These are phyloP conservation scores for Aleiodes alternator DNA, from an alignment of 2,888 invertebrate genomes.

Conservation along the genomic window DNA sequence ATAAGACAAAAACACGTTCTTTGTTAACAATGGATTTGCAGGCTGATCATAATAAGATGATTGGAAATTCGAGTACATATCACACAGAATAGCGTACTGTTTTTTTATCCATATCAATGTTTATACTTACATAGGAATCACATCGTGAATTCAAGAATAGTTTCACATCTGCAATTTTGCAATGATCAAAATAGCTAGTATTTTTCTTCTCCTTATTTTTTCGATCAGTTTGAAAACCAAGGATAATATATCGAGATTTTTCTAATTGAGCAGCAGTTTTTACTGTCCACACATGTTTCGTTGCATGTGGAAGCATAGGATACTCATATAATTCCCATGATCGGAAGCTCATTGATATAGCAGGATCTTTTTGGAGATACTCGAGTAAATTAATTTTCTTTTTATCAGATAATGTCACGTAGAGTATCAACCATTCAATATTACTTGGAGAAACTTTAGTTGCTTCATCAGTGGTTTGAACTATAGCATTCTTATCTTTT, in stretches of 20 bases:
- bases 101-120: too few species aligned
- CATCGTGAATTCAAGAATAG: too few species aligned
- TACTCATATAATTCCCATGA: too few species aligned
- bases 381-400: background rate
- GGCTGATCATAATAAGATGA: background rate
- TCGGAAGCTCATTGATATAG: background rate
- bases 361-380: slow-evolving; percentile 4
- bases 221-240: background rate
- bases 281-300: too few species aligned
- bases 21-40: background rate
- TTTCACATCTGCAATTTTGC: too few species aligned
- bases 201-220: background rate
- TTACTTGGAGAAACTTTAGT: slow-evolving; percentile 58
- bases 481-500: too few species aligned
- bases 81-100: background rate
- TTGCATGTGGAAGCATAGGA: too few species aligned
- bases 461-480: slow-evolving; percentile 53
- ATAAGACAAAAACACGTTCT: background rate
- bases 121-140: too few species aligned
- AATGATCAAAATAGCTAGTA: too few species aligned
- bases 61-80: slow-evolving; percentile 5
- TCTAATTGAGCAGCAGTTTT: too few species aligned
- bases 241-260: too few species aligned
- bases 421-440: slow-evolving; percentile 36
- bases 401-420: background rate